These are phyloP conservation scores for Chrysodeixis includens DNA, from an alignment of 2,888 invertebrate genomes.

Conservation along the genomic window DNA sequence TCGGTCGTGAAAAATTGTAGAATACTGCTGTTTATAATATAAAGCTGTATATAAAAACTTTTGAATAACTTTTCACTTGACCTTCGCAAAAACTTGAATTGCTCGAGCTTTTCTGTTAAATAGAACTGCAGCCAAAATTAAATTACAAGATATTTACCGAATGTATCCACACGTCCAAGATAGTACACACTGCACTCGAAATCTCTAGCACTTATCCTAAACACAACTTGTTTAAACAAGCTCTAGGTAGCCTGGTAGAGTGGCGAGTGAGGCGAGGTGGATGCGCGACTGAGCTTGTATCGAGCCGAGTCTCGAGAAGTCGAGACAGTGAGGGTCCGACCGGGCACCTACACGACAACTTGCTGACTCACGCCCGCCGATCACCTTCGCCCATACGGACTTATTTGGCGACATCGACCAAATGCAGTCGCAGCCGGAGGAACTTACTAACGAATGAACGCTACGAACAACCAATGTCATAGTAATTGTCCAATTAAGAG, in stretches of 20 bases:
- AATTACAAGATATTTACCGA: conserved; percentile 54
- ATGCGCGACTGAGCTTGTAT: conserved; percentile 73
- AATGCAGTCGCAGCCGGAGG: conserved; percentile 72
- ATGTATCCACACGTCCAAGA: conserved; percentile 45
- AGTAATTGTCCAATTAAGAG: conserved; percentile 52
- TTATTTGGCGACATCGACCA: conserved; percentile 86
- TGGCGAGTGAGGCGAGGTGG: conserved; percentile 71
- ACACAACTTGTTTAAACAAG: conserved; percentile 68
- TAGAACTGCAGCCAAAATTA: neutral
- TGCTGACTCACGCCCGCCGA: conserved; percentile 79
- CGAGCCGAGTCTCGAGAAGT: conserved; percentile 46
- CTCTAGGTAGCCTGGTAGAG: conserved; percentile 67
- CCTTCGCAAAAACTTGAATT: neutral
- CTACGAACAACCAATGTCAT: conserved; percentile 74
- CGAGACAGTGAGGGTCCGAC: conserved; percentile 68
- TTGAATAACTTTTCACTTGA: neutral
- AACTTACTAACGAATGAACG: conserved; percentile 57
- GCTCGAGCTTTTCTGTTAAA: too few relatives aligned
- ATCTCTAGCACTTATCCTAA: conserved; percentile 63
- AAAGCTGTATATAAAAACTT: too few relatives aligned
- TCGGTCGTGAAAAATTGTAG: neutral
- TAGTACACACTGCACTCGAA: conserved; percentile 62
- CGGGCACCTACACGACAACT: conserved; percentile 75
- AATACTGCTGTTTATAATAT: too few relatives aligned
- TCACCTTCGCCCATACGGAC: conserved; percentile 86